A percentile compares a stretch with the other conserved stretches of the same genome.
phyloP scores from a whole-genome alignment of 2,113 vertebrate species.

The Ctenodactylus gundi region DNA sequence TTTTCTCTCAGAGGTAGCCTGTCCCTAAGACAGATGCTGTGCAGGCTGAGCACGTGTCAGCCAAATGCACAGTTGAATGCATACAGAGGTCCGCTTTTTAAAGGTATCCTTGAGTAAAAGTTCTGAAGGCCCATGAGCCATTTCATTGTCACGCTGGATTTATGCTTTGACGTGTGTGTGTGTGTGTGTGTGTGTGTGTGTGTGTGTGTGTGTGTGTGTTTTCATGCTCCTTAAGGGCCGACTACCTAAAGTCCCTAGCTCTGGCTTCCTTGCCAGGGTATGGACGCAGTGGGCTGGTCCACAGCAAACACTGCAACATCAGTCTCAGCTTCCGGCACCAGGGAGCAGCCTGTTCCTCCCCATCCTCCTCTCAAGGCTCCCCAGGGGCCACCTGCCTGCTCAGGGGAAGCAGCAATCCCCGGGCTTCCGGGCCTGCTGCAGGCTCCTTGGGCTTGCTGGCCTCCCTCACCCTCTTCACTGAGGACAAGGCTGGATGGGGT shows the following conservation, averaged over 20 bases:
- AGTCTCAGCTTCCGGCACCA: not conserved
- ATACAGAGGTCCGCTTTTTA: not conserved
- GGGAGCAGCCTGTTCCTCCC: not conserved
- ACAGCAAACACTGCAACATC: not conserved
- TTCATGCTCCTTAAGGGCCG: not conserved
- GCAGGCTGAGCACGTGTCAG: not conserved
- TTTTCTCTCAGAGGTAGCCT: not conserved
- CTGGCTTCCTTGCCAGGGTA: not conserved
- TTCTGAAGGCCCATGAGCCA: not conserved
- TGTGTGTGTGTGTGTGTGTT: no score
- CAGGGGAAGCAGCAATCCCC: not conserved
- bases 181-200: no score
- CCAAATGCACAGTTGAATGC: not conserved
- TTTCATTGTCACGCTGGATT: not conserved
- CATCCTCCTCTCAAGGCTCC: not conserved
- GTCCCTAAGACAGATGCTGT: not conserved
- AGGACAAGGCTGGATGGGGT: not conserved
- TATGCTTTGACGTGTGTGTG: not conserved
- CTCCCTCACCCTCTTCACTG: fast-evolving
- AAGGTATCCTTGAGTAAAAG: not conserved
- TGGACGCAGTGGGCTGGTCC: not conserved
- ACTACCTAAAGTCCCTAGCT: not conserved
- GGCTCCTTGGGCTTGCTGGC: not conserved
- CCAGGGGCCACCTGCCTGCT: not conserved
- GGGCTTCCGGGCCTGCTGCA: not conserved